Percentiles rank a stretch among this genome's conserved stretches.
Evolutionary conservation across 2,888 invertebrate genomes (phyloP).

Genomic region (Tetropium fuscum): DNA sequence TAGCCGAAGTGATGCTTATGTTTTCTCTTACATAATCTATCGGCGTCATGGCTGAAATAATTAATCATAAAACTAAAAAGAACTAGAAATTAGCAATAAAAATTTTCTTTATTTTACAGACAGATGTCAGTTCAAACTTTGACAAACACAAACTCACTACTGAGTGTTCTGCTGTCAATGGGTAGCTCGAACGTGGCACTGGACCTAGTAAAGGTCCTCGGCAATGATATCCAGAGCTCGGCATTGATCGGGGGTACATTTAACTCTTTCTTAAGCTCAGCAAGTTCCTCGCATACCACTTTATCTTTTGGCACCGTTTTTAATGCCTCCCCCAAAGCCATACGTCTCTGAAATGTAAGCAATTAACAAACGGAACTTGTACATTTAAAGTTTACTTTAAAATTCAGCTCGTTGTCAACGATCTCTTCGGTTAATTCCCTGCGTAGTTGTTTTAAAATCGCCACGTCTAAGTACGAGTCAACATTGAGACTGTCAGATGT

Average conservation of each 20-base stretch:
- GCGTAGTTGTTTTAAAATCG: conserved; percentile 74
- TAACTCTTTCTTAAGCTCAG: conserved; percentile 67
- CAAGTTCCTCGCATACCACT: conserved; percentile 68
- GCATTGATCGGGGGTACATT: conserved; percentile 68
- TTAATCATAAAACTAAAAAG: background rate
- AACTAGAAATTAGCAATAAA: too few relatives aligned
- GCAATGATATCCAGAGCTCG: conserved; percentile 75
- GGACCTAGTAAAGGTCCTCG: conserved; percentile 80
- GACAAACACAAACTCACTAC: conserved; percentile 63
- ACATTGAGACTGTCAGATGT: conserved; percentile 48
- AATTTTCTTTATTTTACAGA: too few relatives aligned
- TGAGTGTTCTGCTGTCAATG: conserved; percentile 72
- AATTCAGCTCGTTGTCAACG: conserved; percentile 77
- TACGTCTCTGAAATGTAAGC: conserved; percentile 68
- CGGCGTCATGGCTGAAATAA: conserved; percentile 72
- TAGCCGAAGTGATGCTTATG: conserved; percentile 73
- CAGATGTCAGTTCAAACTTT: too few relatives aligned
- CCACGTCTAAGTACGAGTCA: conserved; percentile 70
- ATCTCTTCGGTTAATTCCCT: conserved; percentile 76
- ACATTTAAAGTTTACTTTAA: conserved; percentile 67
- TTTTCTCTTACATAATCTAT: conserved; percentile 78
- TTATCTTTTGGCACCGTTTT: conserved; percentile 62
- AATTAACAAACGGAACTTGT: conserved; percentile 15
- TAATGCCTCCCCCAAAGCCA: conserved; percentile 78
- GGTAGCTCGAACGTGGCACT: conserved; percentile 83